phyloP scores from a whole-genome alignment of 2,888 invertebrate genomes.

The Augochlorella aurata region DNA sequence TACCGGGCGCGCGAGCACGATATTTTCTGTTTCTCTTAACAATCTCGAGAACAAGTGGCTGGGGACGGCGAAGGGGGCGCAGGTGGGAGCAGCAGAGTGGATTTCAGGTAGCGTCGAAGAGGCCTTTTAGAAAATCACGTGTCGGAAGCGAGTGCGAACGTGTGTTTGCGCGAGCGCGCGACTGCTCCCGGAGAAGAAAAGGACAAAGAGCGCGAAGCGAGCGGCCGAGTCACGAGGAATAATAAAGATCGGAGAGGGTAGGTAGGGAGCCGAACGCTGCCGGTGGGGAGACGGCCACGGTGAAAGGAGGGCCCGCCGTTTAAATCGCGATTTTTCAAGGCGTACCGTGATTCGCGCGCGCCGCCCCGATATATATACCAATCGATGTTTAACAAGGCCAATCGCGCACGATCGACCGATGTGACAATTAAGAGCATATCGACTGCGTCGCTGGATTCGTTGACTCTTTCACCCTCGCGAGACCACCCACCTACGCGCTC shows the following conservation, averaged over 20 bases:
- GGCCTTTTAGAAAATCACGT: conserved; percentile 61
- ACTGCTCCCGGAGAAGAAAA: conserved; percentile 40
- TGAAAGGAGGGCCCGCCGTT: conserved; percentile 46
- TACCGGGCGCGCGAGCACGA: background rate
- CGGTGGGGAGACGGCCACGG: conserved; percentile 12
- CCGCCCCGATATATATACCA: conserved; percentile 52
- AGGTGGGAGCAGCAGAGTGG: background rate
- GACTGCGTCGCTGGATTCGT: conserved; percentile 31
- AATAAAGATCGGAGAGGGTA: conserved; percentile 60
- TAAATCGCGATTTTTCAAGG: conserved; percentile 72
- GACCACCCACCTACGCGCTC: background rate
- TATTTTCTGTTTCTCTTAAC: conserved; percentile 31
- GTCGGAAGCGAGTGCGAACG: conserved; percentile 38
- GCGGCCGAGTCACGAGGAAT: conserved; percentile 61
- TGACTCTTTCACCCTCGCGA: conserved; percentile 11
- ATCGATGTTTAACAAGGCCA: conserved; percentile 64
- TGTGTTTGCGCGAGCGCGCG: conserved; percentile 31
- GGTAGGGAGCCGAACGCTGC: conserved; percentile 2
- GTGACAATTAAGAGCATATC: conserved; percentile 68
- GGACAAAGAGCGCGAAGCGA: conserved; percentile 55
- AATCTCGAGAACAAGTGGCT: conserved; percentile 9
- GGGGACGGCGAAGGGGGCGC: background rate
- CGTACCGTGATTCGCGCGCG: conserved; percentile 60
- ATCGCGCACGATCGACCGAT: conserved; percentile 54
- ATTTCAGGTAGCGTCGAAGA: conserved; percentile 40